These are phyloP conservation scores for Scolanthus callimorphus DNA, from an alignment of 92 coral and sea anemone genomes.

Conservation along the genomic window DNA sequence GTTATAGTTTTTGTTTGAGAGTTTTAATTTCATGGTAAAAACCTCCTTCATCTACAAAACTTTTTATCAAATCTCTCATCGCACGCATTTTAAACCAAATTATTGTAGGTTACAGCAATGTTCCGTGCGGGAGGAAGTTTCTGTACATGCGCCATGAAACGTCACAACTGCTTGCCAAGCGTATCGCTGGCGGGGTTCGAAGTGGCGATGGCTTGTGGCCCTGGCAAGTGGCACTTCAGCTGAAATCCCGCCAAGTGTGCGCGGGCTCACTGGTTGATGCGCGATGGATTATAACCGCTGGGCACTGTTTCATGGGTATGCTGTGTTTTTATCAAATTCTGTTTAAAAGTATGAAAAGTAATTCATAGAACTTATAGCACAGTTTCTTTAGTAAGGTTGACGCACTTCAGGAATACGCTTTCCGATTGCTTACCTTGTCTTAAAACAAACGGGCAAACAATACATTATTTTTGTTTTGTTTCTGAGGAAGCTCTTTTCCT, in stretches of 20 bases:
- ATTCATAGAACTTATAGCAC: neutral
- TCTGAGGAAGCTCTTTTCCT: no score
- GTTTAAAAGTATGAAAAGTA: neutral
- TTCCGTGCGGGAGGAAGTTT: slow-evolving; percentile 19
- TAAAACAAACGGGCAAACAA: neutral
- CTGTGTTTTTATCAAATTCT: neutral
- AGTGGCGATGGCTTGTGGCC: slow-evolving; percentile 58
- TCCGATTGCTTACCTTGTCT: no score
- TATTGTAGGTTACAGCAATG: no score
- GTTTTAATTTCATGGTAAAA: no score
- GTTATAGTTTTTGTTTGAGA: no score
- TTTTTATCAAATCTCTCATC: no score
- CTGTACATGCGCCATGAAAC: neutral
- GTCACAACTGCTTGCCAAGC: slow-evolving; percentile 20
- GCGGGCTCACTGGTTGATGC: slow-evolving; percentile 58
- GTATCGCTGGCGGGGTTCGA: slow-evolving; percentile 56
- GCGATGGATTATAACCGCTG: slow-evolving; percentile 56
- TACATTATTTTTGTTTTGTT: neutral
- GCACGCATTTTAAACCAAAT: no score
- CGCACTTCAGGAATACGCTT: no score
- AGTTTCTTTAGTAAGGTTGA: neutral
- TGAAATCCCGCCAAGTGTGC: slow-evolving; percentile 53
- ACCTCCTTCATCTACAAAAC: no score
- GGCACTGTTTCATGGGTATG: slow-evolving; percentile 66
- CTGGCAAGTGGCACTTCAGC: slow-evolving; percentile 63